Evolutionary conservation across 2,888 invertebrate genomes (phyloP).

Genomic region (Ophraella communa): DNA sequence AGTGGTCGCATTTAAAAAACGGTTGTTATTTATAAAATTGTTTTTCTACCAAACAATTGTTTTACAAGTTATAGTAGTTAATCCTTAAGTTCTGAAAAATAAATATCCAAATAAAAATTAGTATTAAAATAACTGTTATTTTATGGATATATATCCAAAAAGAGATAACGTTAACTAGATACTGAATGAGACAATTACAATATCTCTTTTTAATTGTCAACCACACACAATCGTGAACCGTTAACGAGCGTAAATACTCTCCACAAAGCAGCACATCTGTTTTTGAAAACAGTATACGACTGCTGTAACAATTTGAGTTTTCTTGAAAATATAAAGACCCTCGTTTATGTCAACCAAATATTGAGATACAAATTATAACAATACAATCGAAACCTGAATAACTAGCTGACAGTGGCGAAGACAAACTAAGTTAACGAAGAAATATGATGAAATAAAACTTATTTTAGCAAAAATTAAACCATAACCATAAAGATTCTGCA

Average conservation of each 20-base stretch:
- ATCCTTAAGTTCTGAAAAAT: too few relatives aligned
- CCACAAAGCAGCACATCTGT: constrained; percentile 27
- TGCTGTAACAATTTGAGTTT: constrained; percentile 27
- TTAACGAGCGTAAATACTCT: constrained; percentile 1
- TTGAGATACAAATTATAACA: constrained; percentile 12
- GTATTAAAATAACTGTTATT: neutral
- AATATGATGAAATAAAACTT: too few relatives aligned
- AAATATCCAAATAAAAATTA: too few relatives aligned
- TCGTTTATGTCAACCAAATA: constrained; percentile 27
- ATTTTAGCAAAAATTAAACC: too few relatives aligned
- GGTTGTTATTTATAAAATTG: too few relatives aligned
- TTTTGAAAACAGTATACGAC: constrained; percentile 21
- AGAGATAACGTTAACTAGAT: neutral
- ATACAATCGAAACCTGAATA: constrained; percentile 13
- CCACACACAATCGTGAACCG: neutral
- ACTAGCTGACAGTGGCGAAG: constrained; percentile 1
- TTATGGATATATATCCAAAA: neutral
- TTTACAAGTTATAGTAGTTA: too few relatives aligned
- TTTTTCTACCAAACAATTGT: too few relatives aligned
- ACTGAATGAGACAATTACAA: neutral
- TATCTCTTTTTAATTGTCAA: constrained; percentile 5
- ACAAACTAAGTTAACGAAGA: neutral
- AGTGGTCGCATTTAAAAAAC: too few relatives aligned
- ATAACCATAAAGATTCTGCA: too few relatives aligned
- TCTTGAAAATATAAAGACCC: constrained; percentile 30